Evolutionary conservation across 2,797 vertebrate species (phyloP).

Genomic region (Tenualosa thibaudeaui): DNA sequence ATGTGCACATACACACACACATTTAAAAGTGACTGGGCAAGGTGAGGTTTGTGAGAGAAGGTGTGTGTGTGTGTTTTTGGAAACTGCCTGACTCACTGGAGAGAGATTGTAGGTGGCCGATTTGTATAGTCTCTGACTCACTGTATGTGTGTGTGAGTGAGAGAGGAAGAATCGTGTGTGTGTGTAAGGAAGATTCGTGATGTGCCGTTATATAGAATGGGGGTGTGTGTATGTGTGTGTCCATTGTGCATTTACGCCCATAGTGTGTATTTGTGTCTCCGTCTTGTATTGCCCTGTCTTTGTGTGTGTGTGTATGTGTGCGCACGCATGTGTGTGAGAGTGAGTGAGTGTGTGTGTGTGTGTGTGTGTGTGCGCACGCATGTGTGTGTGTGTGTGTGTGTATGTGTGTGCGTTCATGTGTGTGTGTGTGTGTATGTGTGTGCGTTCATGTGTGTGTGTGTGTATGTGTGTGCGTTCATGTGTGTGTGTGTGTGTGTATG

Average conservation of each 20-base stretch:
- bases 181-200: too few relatives aligned
- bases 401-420: not conserved
- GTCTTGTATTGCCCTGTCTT: too few relatives aligned
- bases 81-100: too few relatives aligned
- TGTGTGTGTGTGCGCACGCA: not conserved
- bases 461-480: not conserved
- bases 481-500: not conserved
- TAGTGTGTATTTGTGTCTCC: too few relatives aligned
- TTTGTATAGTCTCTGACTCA: not conserved
- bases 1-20: not conserved
- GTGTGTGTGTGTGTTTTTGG: not conserved
- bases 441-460: too few relatives aligned
- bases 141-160: not conserved
- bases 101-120: too few relatives aligned
- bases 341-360: not conserved
- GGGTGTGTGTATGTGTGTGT: too few relatives aligned
- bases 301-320: too few relatives aligned
- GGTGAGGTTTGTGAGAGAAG: not conserved
- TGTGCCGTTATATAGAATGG: too few relatives aligned
- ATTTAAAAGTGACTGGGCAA: too few relatives aligned
- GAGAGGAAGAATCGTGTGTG: too few relatives aligned
- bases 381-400: not conserved
- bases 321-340: not conserved
- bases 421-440: not conserved
- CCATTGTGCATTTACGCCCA: too few relatives aligned